These are phyloP conservation scores for Ametastegia equiseti DNA, from an alignment of 2,888 invertebrate genomes.

Conservation along the genomic window DNA sequence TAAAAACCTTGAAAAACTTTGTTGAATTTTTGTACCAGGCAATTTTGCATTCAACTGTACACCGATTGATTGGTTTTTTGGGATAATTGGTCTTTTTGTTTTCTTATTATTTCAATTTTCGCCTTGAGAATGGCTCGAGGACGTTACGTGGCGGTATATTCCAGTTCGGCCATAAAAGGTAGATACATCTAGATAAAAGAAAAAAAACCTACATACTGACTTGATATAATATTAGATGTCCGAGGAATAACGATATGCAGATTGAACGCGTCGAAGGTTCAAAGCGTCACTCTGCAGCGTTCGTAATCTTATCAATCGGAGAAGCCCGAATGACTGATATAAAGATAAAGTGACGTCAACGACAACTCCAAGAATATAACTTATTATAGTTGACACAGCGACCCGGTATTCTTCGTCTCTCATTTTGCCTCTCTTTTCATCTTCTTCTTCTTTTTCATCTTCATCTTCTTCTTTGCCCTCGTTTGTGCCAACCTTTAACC, in stretches of 20 bases:
- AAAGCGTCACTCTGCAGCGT: background rate
- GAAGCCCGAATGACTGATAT: constrained; percentile 27
- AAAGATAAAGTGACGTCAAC: constrained; percentile 32
- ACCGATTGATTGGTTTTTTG: too few relatives aligned
- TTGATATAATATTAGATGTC: background rate
- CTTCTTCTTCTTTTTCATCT: background rate
- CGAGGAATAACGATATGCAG: background rate
- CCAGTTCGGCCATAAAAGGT: too few relatives aligned
- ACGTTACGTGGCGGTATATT: too few relatives aligned
- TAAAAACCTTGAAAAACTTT: too few relatives aligned
- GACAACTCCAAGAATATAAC: background rate
- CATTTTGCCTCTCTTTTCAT: background rate
- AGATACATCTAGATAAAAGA: too few relatives aligned
- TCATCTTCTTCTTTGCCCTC: background rate
- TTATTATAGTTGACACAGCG: constrained; percentile 32
- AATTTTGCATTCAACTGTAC: too few relatives aligned
- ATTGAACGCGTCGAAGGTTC: background rate
- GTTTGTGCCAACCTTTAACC: background rate
- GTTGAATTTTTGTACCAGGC: too few relatives aligned
- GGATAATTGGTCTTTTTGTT: too few relatives aligned
- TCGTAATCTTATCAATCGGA: constrained; percentile 41
- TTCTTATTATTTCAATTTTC: too few relatives aligned
- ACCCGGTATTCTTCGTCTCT: background rate
- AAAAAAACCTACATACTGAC: background rate
- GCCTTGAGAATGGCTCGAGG: too few relatives aligned